phyloP scores from a whole-genome alignment of 1,140 invertebrate genomes.

The Cecropterus lyciades region DNA sequence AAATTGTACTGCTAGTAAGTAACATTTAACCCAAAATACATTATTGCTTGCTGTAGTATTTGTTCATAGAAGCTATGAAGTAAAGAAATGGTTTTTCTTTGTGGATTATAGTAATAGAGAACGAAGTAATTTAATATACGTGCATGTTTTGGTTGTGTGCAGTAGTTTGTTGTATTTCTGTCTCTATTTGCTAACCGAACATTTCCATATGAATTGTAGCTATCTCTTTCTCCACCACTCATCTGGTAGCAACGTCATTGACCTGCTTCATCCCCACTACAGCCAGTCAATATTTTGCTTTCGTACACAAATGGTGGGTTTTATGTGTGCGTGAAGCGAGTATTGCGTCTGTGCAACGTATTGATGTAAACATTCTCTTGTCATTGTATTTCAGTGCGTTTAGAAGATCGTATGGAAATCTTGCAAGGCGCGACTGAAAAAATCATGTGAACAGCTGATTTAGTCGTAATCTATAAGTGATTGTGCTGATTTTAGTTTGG shows the following conservation, averaged over 20 bases:
- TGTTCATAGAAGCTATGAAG: too few relatives aligned
- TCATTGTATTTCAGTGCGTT: slow-evolving; percentile 78
- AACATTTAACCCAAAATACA: too few relatives aligned
- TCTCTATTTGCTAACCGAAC: neutral
- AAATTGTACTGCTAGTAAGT: too few relatives aligned
- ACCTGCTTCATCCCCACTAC: slow-evolving; percentile 68
- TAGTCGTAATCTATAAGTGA: slow-evolving; percentile 41
- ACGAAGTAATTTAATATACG: neutral
- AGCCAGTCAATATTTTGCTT: slow-evolving; percentile 59
- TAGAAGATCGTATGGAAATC: slow-evolving; percentile 67
- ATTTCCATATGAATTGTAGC: neutral
- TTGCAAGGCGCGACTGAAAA: slow-evolving; percentile 55
- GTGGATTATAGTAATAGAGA: neutral
- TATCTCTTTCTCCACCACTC: slow-evolving; percentile 37
- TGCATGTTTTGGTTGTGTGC: slow-evolving; percentile 7
- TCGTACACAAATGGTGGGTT: slow-evolving; percentile 42
- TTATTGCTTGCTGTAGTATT: too few relatives aligned
- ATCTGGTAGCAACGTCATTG: slow-evolving; percentile 61
- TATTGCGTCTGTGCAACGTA: slow-evolving; percentile 73
- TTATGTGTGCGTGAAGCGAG: slow-evolving; percentile 64
- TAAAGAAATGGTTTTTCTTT: neutral
- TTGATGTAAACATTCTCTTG: slow-evolving; percentile 81
- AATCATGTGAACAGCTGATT: slow-evolving; percentile 75
- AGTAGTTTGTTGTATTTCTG: slow-evolving; percentile 50
- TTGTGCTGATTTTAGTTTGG: slow-evolving; percentile 35